Evolutionary conservation across 2,888 invertebrate species (phyloP).

Genomic region (Amphipoea lucens): DNA sequence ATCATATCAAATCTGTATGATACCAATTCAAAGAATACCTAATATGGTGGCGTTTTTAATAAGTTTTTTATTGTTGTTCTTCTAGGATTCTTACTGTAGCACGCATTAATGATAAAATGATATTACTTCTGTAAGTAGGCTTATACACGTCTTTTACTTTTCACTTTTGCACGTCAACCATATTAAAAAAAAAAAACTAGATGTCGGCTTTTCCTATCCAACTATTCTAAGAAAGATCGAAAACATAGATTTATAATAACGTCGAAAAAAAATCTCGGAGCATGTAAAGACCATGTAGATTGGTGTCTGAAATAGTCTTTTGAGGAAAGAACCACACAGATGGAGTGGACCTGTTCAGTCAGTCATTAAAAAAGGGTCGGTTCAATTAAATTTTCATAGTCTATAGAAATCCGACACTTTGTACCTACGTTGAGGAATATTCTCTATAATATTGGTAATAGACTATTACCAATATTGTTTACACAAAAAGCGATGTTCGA

Average conservation of each 20-base stretch:
- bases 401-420: neutral
- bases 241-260: no score
- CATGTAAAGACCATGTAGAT: neutral
- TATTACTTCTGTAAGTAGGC: neutral
- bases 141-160: neutral
- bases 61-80: neutral
- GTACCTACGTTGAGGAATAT: neutral
- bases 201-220: neutral
- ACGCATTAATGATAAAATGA: neutral
- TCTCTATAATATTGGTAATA: no score
- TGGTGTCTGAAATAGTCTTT: neutral
- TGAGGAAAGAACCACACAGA: neutral
- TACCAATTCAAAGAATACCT: neutral
- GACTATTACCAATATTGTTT: conserved; percentile 1
- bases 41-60: neutral
- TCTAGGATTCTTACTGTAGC: neutral
- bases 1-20: neutral
- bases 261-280: neutral
- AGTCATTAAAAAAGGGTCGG: neutral
- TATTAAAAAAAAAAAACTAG: neutral
- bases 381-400: neutral
- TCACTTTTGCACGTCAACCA: neutral
- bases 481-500: neutral
- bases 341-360: neutral
- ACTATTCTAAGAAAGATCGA: no score